A percentile compares a stretch with the other conserved stretches of the same genome.
Evolutionary conservation across 2,113 vertebrate genomes (phyloP).

Genomic region (Ageneiosus marmoratus): DNA sequence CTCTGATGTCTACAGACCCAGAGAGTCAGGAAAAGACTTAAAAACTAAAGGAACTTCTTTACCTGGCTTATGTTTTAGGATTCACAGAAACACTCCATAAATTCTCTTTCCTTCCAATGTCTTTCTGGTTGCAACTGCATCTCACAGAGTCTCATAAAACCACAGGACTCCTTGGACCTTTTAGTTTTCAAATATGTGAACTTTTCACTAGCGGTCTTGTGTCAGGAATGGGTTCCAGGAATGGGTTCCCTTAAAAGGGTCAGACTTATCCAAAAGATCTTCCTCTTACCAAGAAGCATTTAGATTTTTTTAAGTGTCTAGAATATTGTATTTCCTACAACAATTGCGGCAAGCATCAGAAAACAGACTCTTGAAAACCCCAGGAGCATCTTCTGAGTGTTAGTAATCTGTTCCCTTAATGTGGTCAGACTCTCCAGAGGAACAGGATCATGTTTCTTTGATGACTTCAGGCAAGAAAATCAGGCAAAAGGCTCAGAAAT

Average conservation of each 20-base stretch:
- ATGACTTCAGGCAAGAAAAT: background rate
- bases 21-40: background rate
- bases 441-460: background rate
- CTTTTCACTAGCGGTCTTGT: background rate
- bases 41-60: slow-evolving; percentile 73
- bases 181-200: background rate
- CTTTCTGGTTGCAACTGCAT: background rate
- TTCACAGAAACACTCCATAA: background rate
- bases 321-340: background rate
- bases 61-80: slow-evolving; percentile 53
- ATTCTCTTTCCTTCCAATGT: background rate
- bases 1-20: background rate
- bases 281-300: background rate
- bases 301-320: background rate
- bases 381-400: background rate
- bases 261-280: background rate
- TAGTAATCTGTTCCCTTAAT: too few species aligned
- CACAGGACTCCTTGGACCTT: background rate
- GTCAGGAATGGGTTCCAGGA: background rate
- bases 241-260: background rate
- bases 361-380: background rate
- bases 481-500: background rate
- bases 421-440: background rate
- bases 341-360: background rate
- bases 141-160: background rate